phyloP scores from a whole-genome alignment of 2,113 vertebrate genomes.

The Amblyopsis rosae region DNA sequence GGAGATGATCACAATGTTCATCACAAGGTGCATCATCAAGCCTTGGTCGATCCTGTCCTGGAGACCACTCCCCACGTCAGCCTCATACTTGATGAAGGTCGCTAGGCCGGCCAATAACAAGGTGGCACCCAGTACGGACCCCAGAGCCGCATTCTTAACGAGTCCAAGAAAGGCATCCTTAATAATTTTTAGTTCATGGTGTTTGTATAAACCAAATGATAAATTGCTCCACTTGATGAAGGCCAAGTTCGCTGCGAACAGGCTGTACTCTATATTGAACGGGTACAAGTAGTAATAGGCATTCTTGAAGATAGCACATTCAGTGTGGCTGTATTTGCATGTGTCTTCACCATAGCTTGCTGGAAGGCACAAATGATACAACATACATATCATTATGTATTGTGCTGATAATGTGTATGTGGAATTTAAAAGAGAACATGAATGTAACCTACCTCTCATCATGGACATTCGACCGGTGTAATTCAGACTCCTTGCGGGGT shows the following conservation, averaged over 20 bases:
- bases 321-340: too few species aligned
- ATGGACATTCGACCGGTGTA: conserved; percentile 31
- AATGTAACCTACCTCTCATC: conserved; percentile 41
- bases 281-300: conserved; percentile 90
- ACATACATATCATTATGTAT: too few species aligned
- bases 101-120: conserved; percentile 83
- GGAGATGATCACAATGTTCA: too few species aligned
- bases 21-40: too few species aligned
- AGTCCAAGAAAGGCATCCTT: conserved; percentile 80
- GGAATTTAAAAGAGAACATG: too few species aligned
- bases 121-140: conserved; percentile 69
- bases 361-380: too few species aligned
- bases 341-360: too few species aligned
- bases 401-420: too few species aligned
- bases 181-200: conserved; percentile 70
- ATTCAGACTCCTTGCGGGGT: conserved; percentile 23
- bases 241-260: conserved; percentile 76
- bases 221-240: conserved; percentile 98
- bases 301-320: conserved; percentile 76
- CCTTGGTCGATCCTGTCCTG: conserved; percentile 52
- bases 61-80: conserved; percentile 69
- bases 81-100: conserved; percentile 87
- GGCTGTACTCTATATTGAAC: too few species aligned
- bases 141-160: not conserved
- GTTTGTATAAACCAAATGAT: conserved; percentile 76